These are phyloP conservation scores for Daboia siamensis DNA, from an alignment of 2,113 vertebrate genomes.

Conservation along the genomic window DNA sequence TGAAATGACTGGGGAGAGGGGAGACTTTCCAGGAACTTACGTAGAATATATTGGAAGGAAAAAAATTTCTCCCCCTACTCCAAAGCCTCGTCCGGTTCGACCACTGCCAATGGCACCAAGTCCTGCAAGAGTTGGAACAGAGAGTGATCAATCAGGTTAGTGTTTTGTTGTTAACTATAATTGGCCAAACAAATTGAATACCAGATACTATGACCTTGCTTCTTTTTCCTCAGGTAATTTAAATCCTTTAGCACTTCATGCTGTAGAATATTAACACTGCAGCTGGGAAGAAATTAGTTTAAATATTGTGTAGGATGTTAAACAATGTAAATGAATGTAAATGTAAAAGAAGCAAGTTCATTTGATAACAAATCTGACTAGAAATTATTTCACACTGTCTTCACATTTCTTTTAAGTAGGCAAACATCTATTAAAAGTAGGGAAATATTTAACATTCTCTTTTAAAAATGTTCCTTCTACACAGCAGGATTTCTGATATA, in stretches of 20 bases:
- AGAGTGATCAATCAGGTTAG: slow-evolving; percentile 88
- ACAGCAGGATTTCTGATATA: not conserved
- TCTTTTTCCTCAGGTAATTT: not conserved
- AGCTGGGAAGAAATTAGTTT: not conserved
- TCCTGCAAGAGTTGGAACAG: slow-evolving; percentile 76
- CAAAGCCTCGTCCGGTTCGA: slow-evolving; percentile 90
- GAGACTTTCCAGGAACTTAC: slow-evolving; percentile 97
- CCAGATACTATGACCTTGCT: not conserved
- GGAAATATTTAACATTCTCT: not conserved
- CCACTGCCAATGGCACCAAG: slow-evolving; percentile 91
- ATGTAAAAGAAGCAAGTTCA: not conserved
- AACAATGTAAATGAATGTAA: not conserved
- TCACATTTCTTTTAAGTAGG: not conserved
- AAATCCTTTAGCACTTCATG: not conserved
- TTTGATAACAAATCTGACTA: not conserved
- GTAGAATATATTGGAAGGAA: slow-evolving; percentile 94
- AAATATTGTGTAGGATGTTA: not conserved
- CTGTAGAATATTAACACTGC: not conserved
- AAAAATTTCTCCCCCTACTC: slow-evolving; percentile 92
- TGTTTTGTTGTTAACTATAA: not conserved
- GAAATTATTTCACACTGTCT: not conserved
- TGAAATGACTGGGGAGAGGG: slow-evolving; percentile 92
- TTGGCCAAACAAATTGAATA: not conserved
- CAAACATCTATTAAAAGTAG: not conserved
- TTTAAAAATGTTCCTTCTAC: not conserved